Percentiles rank a stretch among this genome's conserved stretches.
These are phyloP conservation scores for Malurus cyaneus DNA, from an alignment of 2,113 vertebrate genomes.

Conservation along the genomic window DNA sequence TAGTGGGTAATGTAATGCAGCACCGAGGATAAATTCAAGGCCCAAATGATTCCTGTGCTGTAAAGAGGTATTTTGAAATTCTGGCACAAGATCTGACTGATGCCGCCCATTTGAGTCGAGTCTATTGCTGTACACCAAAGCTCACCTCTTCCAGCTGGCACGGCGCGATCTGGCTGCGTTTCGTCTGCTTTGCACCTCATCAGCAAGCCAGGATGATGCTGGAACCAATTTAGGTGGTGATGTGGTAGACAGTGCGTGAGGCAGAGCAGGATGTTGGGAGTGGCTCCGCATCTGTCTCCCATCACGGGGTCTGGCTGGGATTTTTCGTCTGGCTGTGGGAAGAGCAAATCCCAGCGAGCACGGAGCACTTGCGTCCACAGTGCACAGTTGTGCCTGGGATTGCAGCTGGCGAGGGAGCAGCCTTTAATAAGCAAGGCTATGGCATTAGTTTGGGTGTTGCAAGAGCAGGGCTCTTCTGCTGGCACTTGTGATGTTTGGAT, in stretches of 20 bases:
- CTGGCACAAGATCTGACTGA: neutral
- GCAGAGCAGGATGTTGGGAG: slow-evolving; percentile 57
- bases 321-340: neutral
- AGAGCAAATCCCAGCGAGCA: neutral
- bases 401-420: neutral
- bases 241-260: slow-evolving; percentile 51
- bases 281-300: slow-evolving; percentile 36
- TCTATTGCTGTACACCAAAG: neutral
- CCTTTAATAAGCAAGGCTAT: neutral
- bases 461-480: neutral
- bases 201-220: slow-evolving; percentile 32
- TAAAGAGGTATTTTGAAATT: slow-evolving; percentile 23
- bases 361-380: neutral
- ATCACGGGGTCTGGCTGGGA: slow-evolving; percentile 5
- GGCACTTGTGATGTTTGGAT: neutral
- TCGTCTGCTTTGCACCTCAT: slow-evolving; percentile 35
- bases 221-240: slow-evolving; percentile 55
- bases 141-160: slow-evolving; percentile 64
- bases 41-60: neutral
- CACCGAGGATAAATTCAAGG: neutral
- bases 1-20: neutral
- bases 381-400: neutral
- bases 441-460: neutral
- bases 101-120: neutral
- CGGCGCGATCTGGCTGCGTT: neutral